Conservation (phyloP, 2,888 invertebrate genomes). For the Drosophila maculinotata region DNA sequence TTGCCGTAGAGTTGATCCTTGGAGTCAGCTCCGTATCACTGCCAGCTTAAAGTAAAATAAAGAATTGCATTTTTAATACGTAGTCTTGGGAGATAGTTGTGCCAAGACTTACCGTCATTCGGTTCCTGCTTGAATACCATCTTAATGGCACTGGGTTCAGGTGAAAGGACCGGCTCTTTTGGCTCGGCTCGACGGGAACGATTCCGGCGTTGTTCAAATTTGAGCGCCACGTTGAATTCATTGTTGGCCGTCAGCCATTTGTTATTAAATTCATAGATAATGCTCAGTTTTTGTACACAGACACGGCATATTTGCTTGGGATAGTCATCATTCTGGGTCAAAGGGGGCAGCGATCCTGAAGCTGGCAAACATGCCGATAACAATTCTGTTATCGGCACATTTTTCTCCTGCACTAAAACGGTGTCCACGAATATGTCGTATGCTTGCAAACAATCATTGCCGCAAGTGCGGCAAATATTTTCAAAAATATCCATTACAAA, state of each 20-base stretch:
- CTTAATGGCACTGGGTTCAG: not conserved
- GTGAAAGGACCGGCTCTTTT: not conserved
- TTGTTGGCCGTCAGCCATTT: constrained; percentile 67
- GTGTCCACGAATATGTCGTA: constrained; percentile 48
- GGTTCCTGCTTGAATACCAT: constrained; percentile 34
- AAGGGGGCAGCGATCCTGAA: constrained; percentile 19
- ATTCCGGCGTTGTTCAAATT: constrained; percentile 59
- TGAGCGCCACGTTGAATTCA: constrained; percentile 72
- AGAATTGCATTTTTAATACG: not conserved
- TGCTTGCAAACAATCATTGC: constrained; percentile 64
- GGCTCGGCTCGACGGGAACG: constrained; percentile 22
- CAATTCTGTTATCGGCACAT: constrained; percentile 43
- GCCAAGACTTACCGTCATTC: constrained; percentile 34
- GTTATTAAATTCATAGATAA: constrained; percentile 73
- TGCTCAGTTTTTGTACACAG: constrained; percentile 72
- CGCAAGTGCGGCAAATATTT: constrained; percentile 69
- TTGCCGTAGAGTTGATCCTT: not conserved
- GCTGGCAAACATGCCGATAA: constrained; percentile 45
- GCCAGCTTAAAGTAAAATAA: constrained; percentile 6
- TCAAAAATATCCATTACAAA: constrained; percentile 69
- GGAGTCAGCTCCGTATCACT: constrained; percentile 5
- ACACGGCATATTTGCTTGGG: constrained; percentile 78
- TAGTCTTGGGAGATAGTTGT: not conserved
- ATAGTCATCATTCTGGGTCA: constrained; percentile 58
- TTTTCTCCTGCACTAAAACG: constrained; percentile 15